A percentile compares a stretch with the other conserved stretches of the same genome.
phyloP scores from a whole-genome alignment of 2,113 vertebrate genomes.

The Eonycteris spelaea region DNA sequence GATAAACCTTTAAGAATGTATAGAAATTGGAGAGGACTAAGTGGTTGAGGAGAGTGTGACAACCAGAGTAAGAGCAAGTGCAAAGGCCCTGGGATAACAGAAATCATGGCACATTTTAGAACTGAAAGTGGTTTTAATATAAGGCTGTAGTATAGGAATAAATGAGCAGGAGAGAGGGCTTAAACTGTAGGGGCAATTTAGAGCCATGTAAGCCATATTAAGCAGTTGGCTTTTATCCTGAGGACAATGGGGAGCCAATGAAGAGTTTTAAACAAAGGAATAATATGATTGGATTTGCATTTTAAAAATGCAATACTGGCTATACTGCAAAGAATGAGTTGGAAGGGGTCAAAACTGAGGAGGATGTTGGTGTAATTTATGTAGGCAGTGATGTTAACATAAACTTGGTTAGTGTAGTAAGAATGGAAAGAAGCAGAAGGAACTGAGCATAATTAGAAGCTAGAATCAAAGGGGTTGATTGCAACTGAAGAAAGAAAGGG shows the following conservation, averaged over 20 bases:
- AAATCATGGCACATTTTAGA: neutral
- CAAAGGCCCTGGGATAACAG: neutral
- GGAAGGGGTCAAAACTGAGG: neutral
- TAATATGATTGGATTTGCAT: neutral
- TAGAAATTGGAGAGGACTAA: neutral
- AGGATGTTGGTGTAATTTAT: neutral
- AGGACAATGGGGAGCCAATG: neutral
- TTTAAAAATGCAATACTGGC: neutral
- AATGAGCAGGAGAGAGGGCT: neutral
- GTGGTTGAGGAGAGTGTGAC: neutral
- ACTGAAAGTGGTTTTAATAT: neutral
- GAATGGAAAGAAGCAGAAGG: neutral
- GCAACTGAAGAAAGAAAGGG: neutral
- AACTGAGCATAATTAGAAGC: neutral
- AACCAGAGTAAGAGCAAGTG: neutral
- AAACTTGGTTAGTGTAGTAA: neutral
- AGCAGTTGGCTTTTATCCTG: neutral
- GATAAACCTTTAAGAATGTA: neutral
- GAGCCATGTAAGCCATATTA: neutral
- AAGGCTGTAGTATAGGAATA: neutral
- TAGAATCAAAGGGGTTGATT: neutral
- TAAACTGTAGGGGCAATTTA: neutral
- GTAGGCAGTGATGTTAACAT: neutral
- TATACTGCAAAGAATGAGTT: neutral
- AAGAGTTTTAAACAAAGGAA: neutral